A percentile compares a stretch with the other conserved stretches of the same genome.
Conservation (phyloP, 2,888 invertebrate species). For the Pristionchus exspectatus region DNA sequence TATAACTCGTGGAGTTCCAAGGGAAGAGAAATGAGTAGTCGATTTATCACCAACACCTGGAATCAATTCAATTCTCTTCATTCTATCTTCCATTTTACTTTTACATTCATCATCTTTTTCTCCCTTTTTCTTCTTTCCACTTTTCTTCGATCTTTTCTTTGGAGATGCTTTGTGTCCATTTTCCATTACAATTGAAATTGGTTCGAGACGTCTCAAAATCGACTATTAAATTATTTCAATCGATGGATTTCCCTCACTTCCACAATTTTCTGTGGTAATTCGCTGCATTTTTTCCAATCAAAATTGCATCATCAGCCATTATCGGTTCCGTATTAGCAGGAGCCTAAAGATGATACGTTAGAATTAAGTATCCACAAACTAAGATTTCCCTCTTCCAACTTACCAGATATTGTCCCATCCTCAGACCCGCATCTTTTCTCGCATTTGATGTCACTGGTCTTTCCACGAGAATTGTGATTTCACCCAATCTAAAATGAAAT, state of each 20-base stretch:
- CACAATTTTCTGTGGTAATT: neutral
- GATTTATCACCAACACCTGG: neutral
- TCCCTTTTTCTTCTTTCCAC: constrained; percentile 3
- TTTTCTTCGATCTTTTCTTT: constrained; percentile 16
- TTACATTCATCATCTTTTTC: neutral
- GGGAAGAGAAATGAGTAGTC: neutral
- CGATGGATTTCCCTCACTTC: neutral
- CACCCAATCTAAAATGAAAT: neutral
- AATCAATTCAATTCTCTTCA: neutral
- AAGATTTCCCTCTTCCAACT: neutral
- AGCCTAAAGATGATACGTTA: neutral
- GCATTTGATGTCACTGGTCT: constrained; percentile 10
- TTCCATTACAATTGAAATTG: neutral
- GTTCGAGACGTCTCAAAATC: constrained; percentile 14
- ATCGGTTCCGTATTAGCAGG: neutral
- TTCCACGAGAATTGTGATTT: constrained; percentile 22
- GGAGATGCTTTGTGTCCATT: neutral
- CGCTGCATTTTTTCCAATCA: constrained; percentile 9
- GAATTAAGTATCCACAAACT: too few species aligned
- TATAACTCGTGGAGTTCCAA: neutral
- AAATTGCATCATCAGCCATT: neutral
- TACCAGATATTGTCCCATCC: constrained; percentile 3
- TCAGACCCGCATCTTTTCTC: neutral
- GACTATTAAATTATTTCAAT: neutral
- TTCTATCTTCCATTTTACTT: neutral